Evolutionary conservation across 2,888 invertebrate genomes (phyloP).

Genomic region (Apodemia duryi): DNA sequence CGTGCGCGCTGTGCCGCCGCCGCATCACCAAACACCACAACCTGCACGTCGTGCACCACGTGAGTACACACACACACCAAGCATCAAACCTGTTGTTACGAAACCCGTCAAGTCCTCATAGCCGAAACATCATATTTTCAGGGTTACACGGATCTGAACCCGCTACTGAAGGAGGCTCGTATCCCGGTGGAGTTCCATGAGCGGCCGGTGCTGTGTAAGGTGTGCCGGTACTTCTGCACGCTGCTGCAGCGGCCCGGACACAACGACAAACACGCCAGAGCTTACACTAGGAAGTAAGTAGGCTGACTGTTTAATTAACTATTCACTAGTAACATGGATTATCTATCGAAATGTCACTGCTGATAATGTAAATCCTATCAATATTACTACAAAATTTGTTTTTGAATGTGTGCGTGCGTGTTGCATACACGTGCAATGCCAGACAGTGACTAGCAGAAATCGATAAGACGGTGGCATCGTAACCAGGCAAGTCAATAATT

Average conservation of each 20-base stretch:
- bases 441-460: no score
- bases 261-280: slow-evolving; percentile 74
- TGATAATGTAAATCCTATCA: no score
- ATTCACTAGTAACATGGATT: no score
- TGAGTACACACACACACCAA: slow-evolving; percentile 34
- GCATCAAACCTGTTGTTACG: no score
- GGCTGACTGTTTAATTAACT: no score
- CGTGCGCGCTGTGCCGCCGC: slow-evolving; percentile 83
- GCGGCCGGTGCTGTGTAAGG: slow-evolving; percentile 88
- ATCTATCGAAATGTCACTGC: no score
- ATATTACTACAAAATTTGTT: no score
- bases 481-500: no score
- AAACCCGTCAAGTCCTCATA: background rate
- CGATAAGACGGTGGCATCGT: no score
- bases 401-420: no score
- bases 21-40: slow-evolving; percentile 88
- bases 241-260: slow-evolving; percentile 83
- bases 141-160: slow-evolving; percentile 78
- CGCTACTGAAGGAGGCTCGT: slow-evolving; percentile 78
- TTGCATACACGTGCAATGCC: no score
- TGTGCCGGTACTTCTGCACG: slow-evolving; percentile 88
- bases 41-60: slow-evolving; percentile 84
- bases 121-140: slow-evolving; percentile 34
- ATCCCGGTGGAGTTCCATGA: slow-evolving; percentile 84
- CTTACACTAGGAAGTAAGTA: slow-evolving; percentile 55